A percentile compares a stretch with the other conserved stretches of the same genome.
phyloP scores from a whole-genome alignment of 30 jellyfish, hydroid and myxozoan genomes.

The Cassiopea andromeda region DNA sequence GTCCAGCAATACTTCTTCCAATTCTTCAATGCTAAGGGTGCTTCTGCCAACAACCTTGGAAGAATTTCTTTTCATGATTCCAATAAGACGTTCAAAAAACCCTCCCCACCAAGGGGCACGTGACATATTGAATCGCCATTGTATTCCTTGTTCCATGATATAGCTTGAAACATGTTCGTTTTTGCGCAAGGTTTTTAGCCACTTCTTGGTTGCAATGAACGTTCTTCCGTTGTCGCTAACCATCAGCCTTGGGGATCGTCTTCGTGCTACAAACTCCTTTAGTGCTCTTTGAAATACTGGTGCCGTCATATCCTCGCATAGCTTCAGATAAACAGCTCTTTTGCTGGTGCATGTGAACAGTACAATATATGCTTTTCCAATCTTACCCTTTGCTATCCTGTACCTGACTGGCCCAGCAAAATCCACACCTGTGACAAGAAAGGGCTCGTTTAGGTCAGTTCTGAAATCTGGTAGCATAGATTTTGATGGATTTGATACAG shows the following conservation, averaged over 20 bases:
- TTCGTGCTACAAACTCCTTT: constrained; percentile 44
- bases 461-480: constrained; percentile 12
- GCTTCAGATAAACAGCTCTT: constrained; percentile 46
- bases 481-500: constrained; percentile 17
- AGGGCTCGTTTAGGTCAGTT: constrained; percentile 29
- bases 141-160: constrained; percentile 27
- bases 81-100: constrained; percentile 49
- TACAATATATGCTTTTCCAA: constrained; percentile 27
- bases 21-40: constrained; percentile 9
- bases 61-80: constrained; percentile 26
- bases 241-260: constrained; percentile 48
- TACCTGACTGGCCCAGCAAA: constrained; percentile 54
- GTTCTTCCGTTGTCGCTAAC: constrained; percentile 46
- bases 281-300: constrained; percentile 41
- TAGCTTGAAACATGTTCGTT: constrained; percentile 25
- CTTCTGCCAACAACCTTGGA: constrained; percentile 44
- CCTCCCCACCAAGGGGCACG: constrained; percentile 81
- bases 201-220: constrained; percentile 42
- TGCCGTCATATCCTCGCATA: constrained; percentile 50
- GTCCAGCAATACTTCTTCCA: constrained; percentile 49
- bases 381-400: constrained; percentile 5
- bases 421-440: constrained; percentile 31
- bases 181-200: constrained; percentile 38
- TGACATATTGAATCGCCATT: constrained; percentile 48
- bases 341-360: constrained; percentile 35